These are phyloP conservation scores for Biston stratarius DNA, from an alignment of 2,888 invertebrate genomes.

Conservation along the genomic window DNA sequence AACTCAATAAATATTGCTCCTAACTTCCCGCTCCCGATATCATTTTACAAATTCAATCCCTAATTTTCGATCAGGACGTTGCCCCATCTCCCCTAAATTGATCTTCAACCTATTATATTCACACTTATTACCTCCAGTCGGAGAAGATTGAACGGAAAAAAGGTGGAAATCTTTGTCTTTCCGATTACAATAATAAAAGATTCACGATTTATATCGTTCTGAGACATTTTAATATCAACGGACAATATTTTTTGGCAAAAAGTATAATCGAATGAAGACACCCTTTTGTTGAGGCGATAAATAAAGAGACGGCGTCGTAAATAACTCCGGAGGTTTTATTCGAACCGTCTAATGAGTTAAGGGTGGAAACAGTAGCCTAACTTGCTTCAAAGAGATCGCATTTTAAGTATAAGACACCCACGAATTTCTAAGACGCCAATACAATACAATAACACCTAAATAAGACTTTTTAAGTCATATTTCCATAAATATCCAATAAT, in stretches of 20 bases:
- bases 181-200: slow-evolving; percentile 50
- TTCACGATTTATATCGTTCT: slow-evolving; percentile 56
- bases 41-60: slow-evolving; percentile 49
- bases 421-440: too few species aligned
- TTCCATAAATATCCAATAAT: too few species aligned
- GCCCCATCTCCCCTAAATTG: slow-evolving; percentile 42
- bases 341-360: slow-evolving; percentile 72
- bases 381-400: neutral
- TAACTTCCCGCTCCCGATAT: slow-evolving; percentile 42
- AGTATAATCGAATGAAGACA: slow-evolving; percentile 63
- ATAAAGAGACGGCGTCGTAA: slow-evolving; percentile 68
- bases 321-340: slow-evolving; percentile 66
- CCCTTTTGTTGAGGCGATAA: slow-evolving; percentile 66
- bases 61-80: slow-evolving; percentile 46
- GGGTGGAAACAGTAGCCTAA: slow-evolving; percentile 31
- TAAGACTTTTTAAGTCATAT: too few species aligned
- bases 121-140: slow-evolving; percentile 46
- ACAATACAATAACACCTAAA: too few species aligned
- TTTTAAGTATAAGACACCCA: neutral
- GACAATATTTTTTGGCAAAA: slow-evolving; percentile 52
- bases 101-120: slow-evolving; percentile 47
- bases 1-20: slow-evolving; percentile 37
- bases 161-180: slow-evolving; percentile 47
- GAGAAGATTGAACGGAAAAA: slow-evolving; percentile 44
- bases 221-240: slow-evolving; percentile 60